Evolutionary conservation across 2,797 vertebrate species (phyloP).

Genomic region (Phoeniculus purpureus): DNA sequence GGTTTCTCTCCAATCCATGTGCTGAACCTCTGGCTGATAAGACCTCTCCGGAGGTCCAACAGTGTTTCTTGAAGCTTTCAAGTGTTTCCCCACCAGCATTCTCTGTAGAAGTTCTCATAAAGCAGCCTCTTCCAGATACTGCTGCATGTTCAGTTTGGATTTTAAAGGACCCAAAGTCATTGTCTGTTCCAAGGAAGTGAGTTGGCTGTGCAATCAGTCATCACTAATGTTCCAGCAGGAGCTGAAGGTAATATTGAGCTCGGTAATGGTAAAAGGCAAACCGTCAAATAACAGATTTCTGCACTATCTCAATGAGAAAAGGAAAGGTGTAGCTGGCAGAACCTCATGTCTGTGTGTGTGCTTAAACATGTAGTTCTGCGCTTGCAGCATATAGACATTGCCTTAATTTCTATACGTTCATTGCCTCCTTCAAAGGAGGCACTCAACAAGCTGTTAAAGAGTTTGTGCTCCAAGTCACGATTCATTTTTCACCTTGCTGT

Average conservation of each 20-base stretch:
- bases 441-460: not conserved
- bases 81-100: not conserved
- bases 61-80: not conserved
- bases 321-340: not conserved
- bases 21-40: not conserved
- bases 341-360: not conserved
- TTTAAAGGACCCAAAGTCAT: not conserved
- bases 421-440: constrained; percentile 16
- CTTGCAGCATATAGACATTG: not conserved
- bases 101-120: not conserved
- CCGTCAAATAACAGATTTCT: not conserved
- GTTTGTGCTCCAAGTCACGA: not conserved
- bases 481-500: not conserved
- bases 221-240: not conserved
- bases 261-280: not conserved
- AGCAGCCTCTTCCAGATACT: not conserved
- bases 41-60: not conserved
- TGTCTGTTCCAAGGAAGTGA: not conserved
- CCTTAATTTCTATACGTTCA: not conserved
- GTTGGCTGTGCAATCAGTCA: not conserved
- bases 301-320: not conserved
- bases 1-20: not conserved
- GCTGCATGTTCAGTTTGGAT: not conserved
- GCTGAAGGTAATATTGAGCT: not conserved
- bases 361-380: not conserved